Evolutionary conservation across 2,888 invertebrate species (phyloP).

Genomic region (Pollenia labialis): DNA sequence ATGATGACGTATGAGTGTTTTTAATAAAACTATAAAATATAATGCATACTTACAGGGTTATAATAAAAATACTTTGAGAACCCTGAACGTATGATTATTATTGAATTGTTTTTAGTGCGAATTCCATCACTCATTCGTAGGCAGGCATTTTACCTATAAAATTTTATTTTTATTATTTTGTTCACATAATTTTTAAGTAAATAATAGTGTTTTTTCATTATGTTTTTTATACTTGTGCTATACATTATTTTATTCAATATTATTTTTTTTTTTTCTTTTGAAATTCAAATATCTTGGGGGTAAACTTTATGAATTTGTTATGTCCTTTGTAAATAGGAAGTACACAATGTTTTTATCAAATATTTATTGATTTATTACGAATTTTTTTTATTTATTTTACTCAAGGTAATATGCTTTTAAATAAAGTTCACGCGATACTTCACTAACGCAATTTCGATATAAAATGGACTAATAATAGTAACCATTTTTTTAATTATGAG

Average conservation of each 20-base stretch:
- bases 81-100: constrained; percentile 2
- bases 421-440: too few relatives aligned
- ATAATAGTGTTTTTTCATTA: not conserved
- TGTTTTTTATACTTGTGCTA: not conserved
- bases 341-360: not conserved
- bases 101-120: not conserved
- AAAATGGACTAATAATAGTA: too few relatives aligned
- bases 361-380: constrained; percentile 9
- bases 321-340: not conserved
- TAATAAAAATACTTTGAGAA: too few relatives aligned
- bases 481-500: too few relatives aligned
- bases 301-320: not conserved
- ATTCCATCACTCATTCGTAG: constrained; percentile 5
- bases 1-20: too few relatives aligned
- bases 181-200: not conserved
- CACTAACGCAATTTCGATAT: too few relatives aligned
- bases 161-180: constrained; percentile 22
- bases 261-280: too few relatives aligned
- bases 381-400: not conserved
- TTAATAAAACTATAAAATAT: too few relatives aligned
- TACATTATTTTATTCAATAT: not conserved
- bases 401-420: too few relatives aligned
- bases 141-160: not conserved
- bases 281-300: not conserved
- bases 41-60: too few relatives aligned